Evolutionary conservation across 2,113 vertebrate genomes (phyloP).

Genomic region (Sturnira hondurensis): DNA sequence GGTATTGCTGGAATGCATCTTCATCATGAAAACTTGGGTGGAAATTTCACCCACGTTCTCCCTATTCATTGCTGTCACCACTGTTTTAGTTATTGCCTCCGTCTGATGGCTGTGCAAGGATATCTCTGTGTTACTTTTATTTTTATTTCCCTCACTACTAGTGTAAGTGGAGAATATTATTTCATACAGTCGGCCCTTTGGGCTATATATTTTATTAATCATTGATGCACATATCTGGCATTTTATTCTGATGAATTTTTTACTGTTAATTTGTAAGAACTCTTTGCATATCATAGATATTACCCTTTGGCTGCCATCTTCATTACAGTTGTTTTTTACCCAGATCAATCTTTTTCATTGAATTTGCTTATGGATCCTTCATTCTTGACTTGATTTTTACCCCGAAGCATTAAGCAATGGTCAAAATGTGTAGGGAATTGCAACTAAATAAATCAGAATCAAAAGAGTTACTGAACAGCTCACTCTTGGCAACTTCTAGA

Average conservation of each 20-base stretch:
- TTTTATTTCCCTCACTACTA: neutral
- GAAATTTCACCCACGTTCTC: neutral
- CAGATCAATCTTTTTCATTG: neutral
- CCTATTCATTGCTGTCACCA: neutral
- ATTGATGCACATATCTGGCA: neutral
- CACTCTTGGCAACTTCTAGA: neutral
- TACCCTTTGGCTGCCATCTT: neutral
- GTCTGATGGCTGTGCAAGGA: neutral
- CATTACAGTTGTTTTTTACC: neutral
- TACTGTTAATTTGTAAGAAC: neutral
- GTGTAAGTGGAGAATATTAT: neutral
- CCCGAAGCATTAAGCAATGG: neutral
- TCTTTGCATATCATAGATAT: neutral
- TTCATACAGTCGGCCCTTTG: neutral
- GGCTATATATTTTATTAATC: neutral
- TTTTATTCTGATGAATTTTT: neutral
- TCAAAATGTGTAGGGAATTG: neutral
- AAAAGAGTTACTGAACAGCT: neutral
- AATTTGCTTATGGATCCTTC: neutral
- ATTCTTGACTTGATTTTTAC: neutral
- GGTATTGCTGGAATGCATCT: neutral
- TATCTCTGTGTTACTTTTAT: neutral
- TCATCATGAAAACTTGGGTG: neutral
- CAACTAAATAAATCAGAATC: neutral
- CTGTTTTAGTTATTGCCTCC: neutral